A percentile compares a stretch with the other conserved stretches of the same genome.
phyloP scores from a whole-genome alignment of 2,888 invertebrate genomes.

The Smittia sp. region DNA sequence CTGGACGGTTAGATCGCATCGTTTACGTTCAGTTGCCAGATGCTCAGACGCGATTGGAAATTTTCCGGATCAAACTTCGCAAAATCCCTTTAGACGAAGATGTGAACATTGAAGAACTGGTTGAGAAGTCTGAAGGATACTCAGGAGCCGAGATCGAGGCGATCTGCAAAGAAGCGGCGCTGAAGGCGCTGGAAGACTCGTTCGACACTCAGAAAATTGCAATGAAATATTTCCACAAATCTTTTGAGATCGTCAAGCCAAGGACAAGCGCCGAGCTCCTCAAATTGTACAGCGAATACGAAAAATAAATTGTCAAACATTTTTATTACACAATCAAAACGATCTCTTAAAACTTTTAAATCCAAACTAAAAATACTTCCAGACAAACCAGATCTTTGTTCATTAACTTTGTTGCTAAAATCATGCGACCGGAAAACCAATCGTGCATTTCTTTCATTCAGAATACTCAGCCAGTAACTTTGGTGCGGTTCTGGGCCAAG shows the following conservation, averaged over 20 bases:
- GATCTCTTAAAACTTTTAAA: too few species aligned
- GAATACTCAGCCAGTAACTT: too few species aligned
- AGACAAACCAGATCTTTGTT: too few species aligned
- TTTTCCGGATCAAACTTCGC: constrained; percentile 72
- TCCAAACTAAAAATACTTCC: too few species aligned
- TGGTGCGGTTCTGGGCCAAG: too few species aligned
- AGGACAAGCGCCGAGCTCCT: constrained; percentile 71
- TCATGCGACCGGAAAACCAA: too few species aligned
- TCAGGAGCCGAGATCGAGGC: too few species aligned
- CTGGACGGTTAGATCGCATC: constrained; percentile 85
- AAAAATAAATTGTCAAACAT: too few species aligned
- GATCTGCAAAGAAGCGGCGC: constrained; percentile 87
- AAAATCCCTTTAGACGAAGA: constrained; percentile 69
- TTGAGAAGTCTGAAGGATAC: constrained; percentile 70
- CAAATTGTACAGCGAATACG: constrained; percentile 69
- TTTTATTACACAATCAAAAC: too few species aligned
- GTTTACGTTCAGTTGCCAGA: constrained; percentile 93
- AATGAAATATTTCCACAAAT: constrained; percentile 69
- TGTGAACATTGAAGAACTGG: constrained; percentile 66
- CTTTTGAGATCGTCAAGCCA: constrained; percentile 69
- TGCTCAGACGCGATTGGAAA: constrained; percentile 71
- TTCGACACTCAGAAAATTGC: constrained; percentile 62
- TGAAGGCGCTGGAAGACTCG: constrained; percentile 76
- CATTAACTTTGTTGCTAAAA: too few species aligned
- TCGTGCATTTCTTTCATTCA: too few species aligned